Evolutionary conservation across 2,113 vertebrate species (phyloP).

Genomic region (Cheirogaleus medius): DNA sequence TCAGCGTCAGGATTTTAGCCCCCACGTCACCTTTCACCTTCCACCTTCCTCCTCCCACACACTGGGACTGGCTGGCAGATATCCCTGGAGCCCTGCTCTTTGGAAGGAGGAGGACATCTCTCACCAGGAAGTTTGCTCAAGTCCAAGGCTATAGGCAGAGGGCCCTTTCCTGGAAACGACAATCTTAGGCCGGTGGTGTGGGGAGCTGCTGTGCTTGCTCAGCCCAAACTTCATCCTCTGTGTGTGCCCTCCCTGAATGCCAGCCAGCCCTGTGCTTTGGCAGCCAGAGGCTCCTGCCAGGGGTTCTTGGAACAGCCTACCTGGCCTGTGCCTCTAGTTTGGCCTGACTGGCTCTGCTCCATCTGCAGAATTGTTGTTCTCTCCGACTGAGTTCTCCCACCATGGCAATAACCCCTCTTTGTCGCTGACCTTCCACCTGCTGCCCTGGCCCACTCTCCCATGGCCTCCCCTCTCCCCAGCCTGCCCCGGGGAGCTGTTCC

Average conservation of each 20-base stretch:
- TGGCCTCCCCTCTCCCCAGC: too few species aligned
- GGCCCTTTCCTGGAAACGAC: neutral
- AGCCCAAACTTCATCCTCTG: neutral
- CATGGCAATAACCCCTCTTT: accelerated
- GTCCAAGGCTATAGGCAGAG: neutral
- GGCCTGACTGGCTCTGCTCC: neutral
- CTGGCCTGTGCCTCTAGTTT: neutral
- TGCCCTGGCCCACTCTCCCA: neutral
- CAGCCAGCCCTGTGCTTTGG: neutral
- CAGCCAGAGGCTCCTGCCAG: neutral
- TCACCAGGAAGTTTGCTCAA: neutral
- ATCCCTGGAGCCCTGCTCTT: neutral
- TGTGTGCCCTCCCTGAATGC: neutral
- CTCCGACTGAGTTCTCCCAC: neutral
- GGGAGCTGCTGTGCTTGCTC: neutral
- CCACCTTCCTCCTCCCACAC: neutral
- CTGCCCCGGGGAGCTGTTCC: neutral
- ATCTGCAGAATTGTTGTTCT: neutral
- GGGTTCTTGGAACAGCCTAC: too few species aligned
- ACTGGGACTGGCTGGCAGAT: too few species aligned
- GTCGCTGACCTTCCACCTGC: neutral
- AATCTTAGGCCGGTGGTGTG: neutral
- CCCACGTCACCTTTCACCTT: neutral
- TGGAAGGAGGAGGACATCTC: neutral
- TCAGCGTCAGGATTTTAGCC: neutral